Base-by-base conservation (phyloP, 2,797 vertebrate genomes). In the Gila robusta region DNA sequence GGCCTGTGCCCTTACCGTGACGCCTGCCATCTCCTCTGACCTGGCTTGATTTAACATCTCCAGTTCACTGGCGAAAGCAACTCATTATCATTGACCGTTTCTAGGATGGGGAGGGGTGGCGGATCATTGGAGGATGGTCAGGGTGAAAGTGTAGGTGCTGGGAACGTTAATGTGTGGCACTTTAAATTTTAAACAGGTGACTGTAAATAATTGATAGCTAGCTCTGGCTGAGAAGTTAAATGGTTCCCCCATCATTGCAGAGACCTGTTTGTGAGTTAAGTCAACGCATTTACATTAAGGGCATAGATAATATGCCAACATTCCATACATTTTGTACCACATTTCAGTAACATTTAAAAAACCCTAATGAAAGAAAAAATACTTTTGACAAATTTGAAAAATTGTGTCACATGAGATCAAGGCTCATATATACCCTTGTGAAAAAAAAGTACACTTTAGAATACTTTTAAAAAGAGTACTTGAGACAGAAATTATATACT, bases 181-280 rank as follows among this genome's bases (percentile, higher is more conserved):
- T 95, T 95, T 96, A 96, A 96, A 96, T 94, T 96, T 96, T 96
- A 95, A 96, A 95, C 92, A 95, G 94, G 93, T 92, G 91, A 92
- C 89, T 89, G 92, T 96, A 91, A 96, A 96, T 96, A 93, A 96
- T 96, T 96, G 93, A 96, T 95, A 93, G 88, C 79, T 59, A 90
- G 93, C 94, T 94, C 93, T 89, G 94, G 94, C 94, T 94, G 95
- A 92, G 93, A 93, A 96, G 95, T 96, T 96, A 96, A 96, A 95
- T 96, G 94, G 95, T 94, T 95, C 94, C 94, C 28, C 95, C 91
- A 91, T 95, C 94, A 93, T 95, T 95, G 95, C 93, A 70, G 93
- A 89, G 92, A 91, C 87, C 88, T 86, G 87, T 84, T 90, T 80
- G 41, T 47, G 56, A 86, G 59, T 6, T 74, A 86, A 72, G 49